A percentile compares a stretch with the other conserved stretches of the same genome.
Evolutionary conservation across 2,888 invertebrate genomes (phyloP).

Genomic region (Ectemnius continuus): DNA sequence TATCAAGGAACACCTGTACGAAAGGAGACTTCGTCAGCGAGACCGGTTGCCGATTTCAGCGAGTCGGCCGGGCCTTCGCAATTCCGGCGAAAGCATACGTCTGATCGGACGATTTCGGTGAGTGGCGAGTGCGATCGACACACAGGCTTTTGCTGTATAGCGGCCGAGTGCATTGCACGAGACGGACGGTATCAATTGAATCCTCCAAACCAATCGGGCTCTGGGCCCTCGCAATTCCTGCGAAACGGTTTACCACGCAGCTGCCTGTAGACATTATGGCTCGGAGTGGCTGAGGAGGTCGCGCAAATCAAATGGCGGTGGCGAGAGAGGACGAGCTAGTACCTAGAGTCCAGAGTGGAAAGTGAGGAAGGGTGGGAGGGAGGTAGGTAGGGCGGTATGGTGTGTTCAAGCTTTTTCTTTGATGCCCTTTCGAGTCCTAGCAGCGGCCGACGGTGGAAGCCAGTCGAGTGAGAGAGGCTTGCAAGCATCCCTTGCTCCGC

Average conservation of each 20-base stretch:
- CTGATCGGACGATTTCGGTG: constrained; percentile 24
- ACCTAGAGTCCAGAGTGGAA: too few relatives aligned
- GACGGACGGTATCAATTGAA: constrained; percentile 31
- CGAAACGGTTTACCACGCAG: constrained; percentile 52
- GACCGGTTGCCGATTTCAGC: not conserved
- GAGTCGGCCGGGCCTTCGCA: not conserved
- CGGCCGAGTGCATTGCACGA: constrained; percentile 2
- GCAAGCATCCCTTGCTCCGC: constrained; percentile 60
- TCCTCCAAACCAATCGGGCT: constrained; percentile 37
- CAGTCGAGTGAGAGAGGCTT: constrained; percentile 66
- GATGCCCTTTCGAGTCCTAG: constrained; percentile 69
- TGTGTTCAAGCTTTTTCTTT: constrained; percentile 68
- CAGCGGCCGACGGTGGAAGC: constrained; percentile 59
- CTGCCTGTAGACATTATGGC: constrained; percentile 62
- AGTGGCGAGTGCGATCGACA: not conserved
- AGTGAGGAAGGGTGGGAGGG: not conserved
- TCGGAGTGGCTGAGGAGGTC: constrained; percentile 57
- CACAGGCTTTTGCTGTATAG: constrained; percentile 10
- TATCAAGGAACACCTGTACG: not conserved
- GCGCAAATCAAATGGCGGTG: constrained; percentile 70
- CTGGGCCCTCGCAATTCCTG: constrained; percentile 35
- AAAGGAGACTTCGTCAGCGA: not conserved
- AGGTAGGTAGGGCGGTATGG: not conserved
- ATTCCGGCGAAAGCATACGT: constrained; percentile 10
- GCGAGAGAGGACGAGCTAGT: constrained; percentile 52